Evolutionary conservation across 2,797 vertebrate species (phyloP).

Genomic region (Esox masquinongy): DNA sequence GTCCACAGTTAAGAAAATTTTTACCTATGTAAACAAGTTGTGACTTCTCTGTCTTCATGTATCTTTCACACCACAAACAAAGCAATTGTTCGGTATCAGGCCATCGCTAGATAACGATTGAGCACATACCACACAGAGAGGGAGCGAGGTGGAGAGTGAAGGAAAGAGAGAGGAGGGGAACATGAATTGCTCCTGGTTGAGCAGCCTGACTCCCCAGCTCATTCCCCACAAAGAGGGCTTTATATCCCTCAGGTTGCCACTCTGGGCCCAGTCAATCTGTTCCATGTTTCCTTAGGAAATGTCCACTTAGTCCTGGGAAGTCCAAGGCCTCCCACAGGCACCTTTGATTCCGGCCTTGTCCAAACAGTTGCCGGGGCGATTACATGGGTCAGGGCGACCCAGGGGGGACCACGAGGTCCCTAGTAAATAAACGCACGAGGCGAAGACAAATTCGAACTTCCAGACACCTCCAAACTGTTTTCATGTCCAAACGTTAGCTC

Average conservation of each 20-base stretch:
- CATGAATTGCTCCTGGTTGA: neutral
- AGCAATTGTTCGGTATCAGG: neutral
- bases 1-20: neutral
- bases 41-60: neutral
- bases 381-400: conserved; percentile 13
- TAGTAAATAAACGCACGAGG: conserved; percentile 37
- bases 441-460: conserved; percentile 22
- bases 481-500: conserved; percentile 13
- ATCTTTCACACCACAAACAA: neutral
- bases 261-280: conserved; percentile 15
- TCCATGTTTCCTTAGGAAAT: conserved; percentile 36
- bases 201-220: neutral
- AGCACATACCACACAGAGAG: neutral
- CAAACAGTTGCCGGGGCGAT: conserved; percentile 28
- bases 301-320: conserved; percentile 32
- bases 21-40: neutral
- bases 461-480: conserved; percentile 17
- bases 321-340: conserved; percentile 19
- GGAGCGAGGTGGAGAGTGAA: neutral
- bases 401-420: neutral
- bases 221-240: conserved; percentile 35
- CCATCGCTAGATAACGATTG: neutral
- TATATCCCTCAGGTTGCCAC: conserved; percentile 20
- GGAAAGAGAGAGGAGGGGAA: neutral
- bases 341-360: conserved; percentile 44